These are phyloP conservation scores for Anas bahamensis DNA, from an alignment of 2,797 vertebrate species.

Conservation along the genomic window DNA sequence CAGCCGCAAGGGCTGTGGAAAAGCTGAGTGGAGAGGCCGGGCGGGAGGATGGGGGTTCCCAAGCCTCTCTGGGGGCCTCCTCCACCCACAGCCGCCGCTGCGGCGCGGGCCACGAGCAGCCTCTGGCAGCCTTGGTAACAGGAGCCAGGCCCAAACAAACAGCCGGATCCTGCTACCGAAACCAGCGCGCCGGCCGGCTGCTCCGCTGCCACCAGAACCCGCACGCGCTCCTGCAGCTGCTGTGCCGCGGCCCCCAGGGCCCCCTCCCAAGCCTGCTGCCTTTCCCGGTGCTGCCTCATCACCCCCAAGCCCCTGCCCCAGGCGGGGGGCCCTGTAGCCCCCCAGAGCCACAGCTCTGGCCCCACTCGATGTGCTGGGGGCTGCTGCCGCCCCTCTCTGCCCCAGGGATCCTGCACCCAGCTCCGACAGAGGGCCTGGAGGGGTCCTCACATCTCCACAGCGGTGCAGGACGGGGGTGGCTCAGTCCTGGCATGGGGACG, in stretches of 20 bases:
- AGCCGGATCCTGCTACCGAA: background rate
- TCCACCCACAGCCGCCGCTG: background rate
- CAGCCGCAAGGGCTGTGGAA: background rate
- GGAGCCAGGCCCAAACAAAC: slow-evolving; percentile 5
- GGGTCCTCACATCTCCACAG: background rate
- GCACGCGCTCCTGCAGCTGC: background rate
- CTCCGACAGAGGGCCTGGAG: background rate
- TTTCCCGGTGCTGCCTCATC: background rate
- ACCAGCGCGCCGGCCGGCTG: background rate
- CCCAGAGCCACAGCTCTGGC: too few relatives aligned
- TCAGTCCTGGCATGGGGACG: too few relatives aligned
- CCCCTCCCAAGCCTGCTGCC: background rate
- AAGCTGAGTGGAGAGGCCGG: background rate
- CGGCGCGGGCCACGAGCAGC: background rate
- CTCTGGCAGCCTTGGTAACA: slow-evolving; percentile 2
- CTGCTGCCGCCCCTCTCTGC: too few relatives aligned
- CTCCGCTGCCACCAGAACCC: background rate
- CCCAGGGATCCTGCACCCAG: too few relatives aligned
- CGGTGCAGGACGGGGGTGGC: background rate
- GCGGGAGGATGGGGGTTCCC: background rate
- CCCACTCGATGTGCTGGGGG: too few relatives aligned
- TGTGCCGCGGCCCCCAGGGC: background rate
- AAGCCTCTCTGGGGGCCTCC: background rate
- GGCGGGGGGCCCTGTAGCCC: background rate
- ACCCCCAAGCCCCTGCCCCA: background rate